Base-by-base conservation (phyloP, 2,113 vertebrate species). In the Oryzias melastigma region DNA sequence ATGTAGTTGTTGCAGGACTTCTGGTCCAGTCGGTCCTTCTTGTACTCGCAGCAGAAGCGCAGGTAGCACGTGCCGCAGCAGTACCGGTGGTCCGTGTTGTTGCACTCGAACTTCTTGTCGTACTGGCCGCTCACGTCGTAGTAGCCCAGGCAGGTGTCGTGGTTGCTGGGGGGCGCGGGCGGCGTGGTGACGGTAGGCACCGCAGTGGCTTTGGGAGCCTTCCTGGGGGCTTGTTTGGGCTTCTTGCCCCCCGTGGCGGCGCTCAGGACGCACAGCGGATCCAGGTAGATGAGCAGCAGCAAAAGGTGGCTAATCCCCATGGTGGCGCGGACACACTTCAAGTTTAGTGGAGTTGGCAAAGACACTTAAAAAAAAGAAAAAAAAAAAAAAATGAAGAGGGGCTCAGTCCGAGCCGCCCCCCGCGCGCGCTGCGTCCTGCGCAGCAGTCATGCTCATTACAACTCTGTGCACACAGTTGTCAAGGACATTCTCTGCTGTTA, bases 51-150 rank as follows among this genome's bases (percentile, higher is more conserved):
- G 91, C 97, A 99, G 92, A 98, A 99, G 82, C 97, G 95, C 87
- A 98, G 91, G 91, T 91, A 96, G 90, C 97, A 99, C 71, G 96
- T 97, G 72, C 97, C 97, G 89, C 97, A 98, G 91, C 97, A 99
- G 93, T 96, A 98, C 62, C 95, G 94, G 81, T 97, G 95, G 43
- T 95, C 92, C 66, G 95, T 98, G 93, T 98, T 98, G 93, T 99
- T 99, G 72, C 97, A 98, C 81, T 95, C 95, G 88, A 99, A 99
- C 90, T 94, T 89, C 75, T 95, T 96, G 90, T 99, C 97, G 74
- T 94, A 98, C 81, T 96, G 95, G 29, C 97, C 97, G 89, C 96
- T 98, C 89, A 98, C 97, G 88, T 99, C 97, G 91, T 94, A 98
- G 90, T 99, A 95, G 53, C 96, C 96, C 89, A 91, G 93, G 87